Evolutionary conservation across 2,888 invertebrate species (phyloP).

Genomic region (Tetramorium bicarinatum): DNA sequence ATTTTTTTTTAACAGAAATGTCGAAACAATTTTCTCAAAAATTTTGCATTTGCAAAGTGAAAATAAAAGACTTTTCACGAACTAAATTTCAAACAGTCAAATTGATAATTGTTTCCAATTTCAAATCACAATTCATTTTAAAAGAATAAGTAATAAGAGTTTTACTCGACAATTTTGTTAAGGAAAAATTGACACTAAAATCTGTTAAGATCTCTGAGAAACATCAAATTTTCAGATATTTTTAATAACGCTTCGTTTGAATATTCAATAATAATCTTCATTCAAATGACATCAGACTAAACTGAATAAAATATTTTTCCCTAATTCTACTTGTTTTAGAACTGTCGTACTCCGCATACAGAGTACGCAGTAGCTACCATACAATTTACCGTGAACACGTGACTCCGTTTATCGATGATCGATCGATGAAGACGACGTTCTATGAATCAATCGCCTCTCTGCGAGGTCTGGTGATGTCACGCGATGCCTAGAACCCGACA

Average conservation of each 20-base stretch:
- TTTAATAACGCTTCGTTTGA: not conserved
- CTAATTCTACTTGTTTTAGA: not conserved
- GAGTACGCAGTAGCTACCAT: constrained; percentile 9
- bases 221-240: not conserved
- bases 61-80: not conserved
- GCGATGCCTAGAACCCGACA: constrained; percentile 16
- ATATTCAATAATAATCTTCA: constrained; percentile 2
- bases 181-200: not conserved
- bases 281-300: not conserved
- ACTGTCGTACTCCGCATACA: not conserved
- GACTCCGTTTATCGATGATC: constrained; percentile 40
- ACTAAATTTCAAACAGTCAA: not conserved
- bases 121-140: not conserved
- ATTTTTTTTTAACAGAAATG: not conserved
- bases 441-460: constrained; percentile 57
- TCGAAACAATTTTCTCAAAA: not conserved
- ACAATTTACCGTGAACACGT: constrained; percentile 26
- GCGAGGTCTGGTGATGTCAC: constrained; percentile 75
- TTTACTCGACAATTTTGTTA: not conserved
- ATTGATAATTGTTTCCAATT: not conserved
- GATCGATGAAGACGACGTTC: constrained; percentile 30
- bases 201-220: not conserved
- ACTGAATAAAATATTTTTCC: not conserved
- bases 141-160: not conserved
- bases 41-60: not conserved